Evolutionary conservation across 1,140 invertebrate genomes (phyloP), one percentile per base, ranked within the genome.

Genomic region (Leptonema lineaticorne): DNA sequence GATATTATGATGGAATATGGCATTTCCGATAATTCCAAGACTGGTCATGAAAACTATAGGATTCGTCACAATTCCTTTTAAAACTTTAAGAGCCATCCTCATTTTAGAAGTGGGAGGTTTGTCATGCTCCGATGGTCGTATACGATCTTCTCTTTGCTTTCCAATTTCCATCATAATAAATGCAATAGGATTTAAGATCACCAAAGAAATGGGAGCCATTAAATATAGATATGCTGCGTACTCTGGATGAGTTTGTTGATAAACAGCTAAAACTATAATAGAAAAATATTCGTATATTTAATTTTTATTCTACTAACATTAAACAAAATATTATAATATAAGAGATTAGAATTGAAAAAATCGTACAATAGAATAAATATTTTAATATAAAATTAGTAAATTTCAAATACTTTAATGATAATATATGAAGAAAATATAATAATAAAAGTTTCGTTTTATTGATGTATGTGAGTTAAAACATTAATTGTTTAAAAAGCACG

Each of bases 21-120:
- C 83, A 79, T 97, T 97, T 14, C 92, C 93, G 59, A 89, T 77
- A 7, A 98, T 90, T 1, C 95, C 96, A 16, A 96, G 77, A n/a
- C 92, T 78, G 0, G 96, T 97, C 94, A 97, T 97, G 11, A 96
- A 85, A 11, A 98, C 86, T 58, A 98, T 86, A 0, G 96, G 96
- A 84, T 98, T 98, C 1, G 89, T 84, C 50, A 91, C 83, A 48
- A 97, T 89, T 8, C 90, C 90, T 78, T 89, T 90, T 7, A 75
- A 18, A 45, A 81, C 70, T 67, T 70, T 74, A 69, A 63, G 58
- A 70, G 48, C 71, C 70, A 18, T 68, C 67, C 41, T 66, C 70
- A 58, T 24, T 56, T 69, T 8, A 24, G 50, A 53, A 24, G 16
- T 29, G 8, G 22, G 63, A 8, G 11, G 64, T 71, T 67, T 27